Percentiles rank a stretch among this genome's conserved stretches.
phyloP scores from a whole-genome alignment of 2,797 vertebrate species.

The Siniperca undulata region DNA sequence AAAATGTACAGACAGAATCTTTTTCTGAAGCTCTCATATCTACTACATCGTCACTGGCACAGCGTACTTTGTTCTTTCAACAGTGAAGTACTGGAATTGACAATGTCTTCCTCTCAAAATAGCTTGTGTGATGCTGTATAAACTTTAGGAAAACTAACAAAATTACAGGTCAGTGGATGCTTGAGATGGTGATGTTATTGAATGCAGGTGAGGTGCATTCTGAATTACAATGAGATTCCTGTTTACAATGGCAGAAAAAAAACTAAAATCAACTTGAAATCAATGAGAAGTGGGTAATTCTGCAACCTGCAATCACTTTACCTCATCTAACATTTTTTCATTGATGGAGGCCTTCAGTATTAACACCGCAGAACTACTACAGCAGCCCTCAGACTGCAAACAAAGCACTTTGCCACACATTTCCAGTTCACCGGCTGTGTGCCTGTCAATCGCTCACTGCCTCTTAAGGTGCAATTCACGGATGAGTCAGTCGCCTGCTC shows the following conservation, averaged over 20 bases:
- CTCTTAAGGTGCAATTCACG: conserved; percentile 79
- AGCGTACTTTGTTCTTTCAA: conserved; percentile 18
- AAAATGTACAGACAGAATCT: conserved; percentile 31
- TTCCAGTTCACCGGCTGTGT: conserved; percentile 79
- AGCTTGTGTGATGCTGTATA: conserved; percentile 26
- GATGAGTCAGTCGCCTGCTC: conserved; percentile 80
- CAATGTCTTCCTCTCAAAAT: conserved; percentile 29
- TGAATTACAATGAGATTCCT: conserved; percentile 23
- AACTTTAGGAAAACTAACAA: conserved; percentile 31
- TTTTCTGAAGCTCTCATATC: conserved; percentile 32
- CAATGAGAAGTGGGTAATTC: conserved; percentile 32
- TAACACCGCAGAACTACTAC: conserved; percentile 58
- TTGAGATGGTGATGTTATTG: conserved; percentile 18
- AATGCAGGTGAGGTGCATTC: conserved; percentile 4
- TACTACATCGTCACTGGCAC: conserved; percentile 25
- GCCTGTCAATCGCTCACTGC: conserved; percentile 76
- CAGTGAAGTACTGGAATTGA: conserved; percentile 13
- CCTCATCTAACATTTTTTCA: conserved; percentile 32
- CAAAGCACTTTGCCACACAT: conserved; percentile 77
- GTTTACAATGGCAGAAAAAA: conserved; percentile 2
- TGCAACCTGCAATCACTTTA: conserved; percentile 46
- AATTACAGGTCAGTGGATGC: conserved; percentile 17
- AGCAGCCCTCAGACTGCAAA: conserved; percentile 65
- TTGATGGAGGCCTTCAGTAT: conserved; percentile 39
- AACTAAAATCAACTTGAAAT: conserved; percentile 26